phyloP scores from a whole-genome alignment of 1,140 invertebrate species.

The Caenorhabditis inopinata region DNA sequence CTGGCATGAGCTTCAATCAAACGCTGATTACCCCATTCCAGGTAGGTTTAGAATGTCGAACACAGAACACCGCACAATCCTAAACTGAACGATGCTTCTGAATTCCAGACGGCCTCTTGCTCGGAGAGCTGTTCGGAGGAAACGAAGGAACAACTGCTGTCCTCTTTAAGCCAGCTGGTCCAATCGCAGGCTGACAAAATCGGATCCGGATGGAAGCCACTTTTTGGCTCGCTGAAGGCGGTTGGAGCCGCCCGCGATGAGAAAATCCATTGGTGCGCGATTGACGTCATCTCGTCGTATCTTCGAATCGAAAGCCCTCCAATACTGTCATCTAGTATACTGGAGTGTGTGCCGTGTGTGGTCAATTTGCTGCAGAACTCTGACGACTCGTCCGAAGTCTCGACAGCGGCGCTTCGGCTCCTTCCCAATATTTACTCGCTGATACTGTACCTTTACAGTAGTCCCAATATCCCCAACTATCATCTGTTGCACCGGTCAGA shows the following conservation, averaged over 20 bases:
- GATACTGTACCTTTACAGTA: constrained; percentile 38
- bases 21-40: constrained; percentile 41
- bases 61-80: no score
- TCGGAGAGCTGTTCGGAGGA: constrained; percentile 35
- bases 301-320: constrained; percentile 38
- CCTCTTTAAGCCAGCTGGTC: constrained; percentile 30
- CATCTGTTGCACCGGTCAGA: constrained; percentile 34
- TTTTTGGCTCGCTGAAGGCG: constrained; percentile 39
- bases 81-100: neutral
- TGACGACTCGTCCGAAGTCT: neutral
- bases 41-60: neutral
- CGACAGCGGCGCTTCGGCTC: constrained; percentile 37
- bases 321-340: constrained; percentile 38
- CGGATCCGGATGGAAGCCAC: constrained; percentile 43
- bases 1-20: constrained; percentile 42
- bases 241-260: constrained; percentile 26
- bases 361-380: constrained; percentile 35
- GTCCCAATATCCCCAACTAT: constrained; percentile 39
- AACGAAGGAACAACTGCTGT: constrained; percentile 37
- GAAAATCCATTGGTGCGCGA: constrained; percentile 42
- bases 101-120: neutral
- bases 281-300: constrained; percentile 41
- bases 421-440: constrained; percentile 32
- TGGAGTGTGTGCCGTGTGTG: constrained; percentile 41
- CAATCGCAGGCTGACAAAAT: constrained; percentile 37